A percentile compares a stretch with the other conserved stretches of the same genome.
phyloP scores from a whole-genome alignment of 2,888 invertebrate genomes.

The Campoletis raptor region DNA sequence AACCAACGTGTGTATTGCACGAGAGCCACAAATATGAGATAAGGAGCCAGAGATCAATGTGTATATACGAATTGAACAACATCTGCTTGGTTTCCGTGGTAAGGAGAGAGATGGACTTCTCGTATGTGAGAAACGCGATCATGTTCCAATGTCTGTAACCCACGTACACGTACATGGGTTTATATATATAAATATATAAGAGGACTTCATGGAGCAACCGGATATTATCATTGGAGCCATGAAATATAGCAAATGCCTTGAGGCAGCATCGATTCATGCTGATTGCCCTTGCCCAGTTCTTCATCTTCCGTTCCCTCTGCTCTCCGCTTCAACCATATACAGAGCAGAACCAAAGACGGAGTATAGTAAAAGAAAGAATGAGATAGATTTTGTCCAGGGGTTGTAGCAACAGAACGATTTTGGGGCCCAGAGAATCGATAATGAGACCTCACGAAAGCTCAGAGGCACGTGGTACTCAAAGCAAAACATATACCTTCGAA shows the following conservation, averaged over 20 bases:
- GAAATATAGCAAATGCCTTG: conserved; percentile 72
- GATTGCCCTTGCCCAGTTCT: conserved; percentile 70
- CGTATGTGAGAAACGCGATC: conserved; percentile 61
- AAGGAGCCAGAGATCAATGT: conserved; percentile 56
- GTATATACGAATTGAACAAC: conserved; percentile 66
- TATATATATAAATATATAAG: not conserved
- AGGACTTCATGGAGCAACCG: conserved; percentile 67
- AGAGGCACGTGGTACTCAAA: conserved; percentile 17
- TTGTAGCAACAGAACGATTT: conserved; percentile 36
- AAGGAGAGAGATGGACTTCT: not conserved
- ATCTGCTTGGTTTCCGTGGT: conserved; percentile 67
- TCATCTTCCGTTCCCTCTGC: conserved; percentile 44
- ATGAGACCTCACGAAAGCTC: conserved; percentile 41
- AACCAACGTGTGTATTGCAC: conserved; percentile 31
- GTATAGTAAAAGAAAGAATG: not conserved
- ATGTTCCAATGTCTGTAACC: conserved; percentile 66
- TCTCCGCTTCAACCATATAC: conserved; percentile 12
- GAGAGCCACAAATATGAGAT: conserved; percentile 40
- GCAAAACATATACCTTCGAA: conserved; percentile 17
- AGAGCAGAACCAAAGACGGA: not conserved
- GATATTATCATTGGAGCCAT: conserved; percentile 73
- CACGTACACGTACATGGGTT: not conserved
- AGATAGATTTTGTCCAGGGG: conserved; percentile 24
- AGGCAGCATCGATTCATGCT: conserved; percentile 69
- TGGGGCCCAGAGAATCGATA: conserved; percentile 41